Percentiles rank a stretch among this genome's conserved stretches.
phyloP scores from a whole-genome alignment of 2,797 vertebrate genomes.

The Tachyglossus aculeatus region DNA sequence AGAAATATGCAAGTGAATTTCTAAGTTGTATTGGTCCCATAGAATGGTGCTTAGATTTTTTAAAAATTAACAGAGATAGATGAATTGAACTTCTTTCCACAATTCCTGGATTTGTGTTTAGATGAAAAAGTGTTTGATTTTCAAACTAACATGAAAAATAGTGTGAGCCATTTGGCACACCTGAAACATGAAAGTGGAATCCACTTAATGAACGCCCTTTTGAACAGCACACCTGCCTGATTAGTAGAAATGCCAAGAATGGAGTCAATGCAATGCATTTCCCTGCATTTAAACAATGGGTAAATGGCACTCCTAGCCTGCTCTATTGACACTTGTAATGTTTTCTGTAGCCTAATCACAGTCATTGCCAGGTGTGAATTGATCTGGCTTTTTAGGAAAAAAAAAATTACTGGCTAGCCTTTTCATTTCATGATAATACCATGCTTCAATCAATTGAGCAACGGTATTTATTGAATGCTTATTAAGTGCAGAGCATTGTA shows the following conservation, averaged over 20 bases:
- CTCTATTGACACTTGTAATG: background rate
- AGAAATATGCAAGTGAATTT: background rate
- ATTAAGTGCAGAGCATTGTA: background rate
- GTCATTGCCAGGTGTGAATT: background rate
- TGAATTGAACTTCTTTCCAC: background rate
- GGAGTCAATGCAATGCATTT: slow-evolving; percentile 2
- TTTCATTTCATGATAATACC: background rate
- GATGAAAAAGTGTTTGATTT: background rate
- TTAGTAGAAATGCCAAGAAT: background rate
- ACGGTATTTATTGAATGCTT: background rate
- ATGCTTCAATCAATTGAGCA: background rate
- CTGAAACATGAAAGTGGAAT: background rate
- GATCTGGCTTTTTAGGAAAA: background rate
- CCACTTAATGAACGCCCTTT: rapidly evolving
- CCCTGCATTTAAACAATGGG: background rate
- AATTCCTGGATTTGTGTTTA: background rate
- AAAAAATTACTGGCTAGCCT: background rate
- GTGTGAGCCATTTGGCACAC: background rate
- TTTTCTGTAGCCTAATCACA: rapidly evolving
- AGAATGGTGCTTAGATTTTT: no score
- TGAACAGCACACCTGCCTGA: background rate
- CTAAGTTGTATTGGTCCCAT: background rate
- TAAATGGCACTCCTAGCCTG: background rate
- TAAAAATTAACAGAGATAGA: background rate
- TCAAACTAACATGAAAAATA: slow-evolving; percentile 13